These are phyloP conservation scores for Epinotia bilunana DNA, from an alignment of 2,888 invertebrate species.

Conservation along the genomic window DNA sequence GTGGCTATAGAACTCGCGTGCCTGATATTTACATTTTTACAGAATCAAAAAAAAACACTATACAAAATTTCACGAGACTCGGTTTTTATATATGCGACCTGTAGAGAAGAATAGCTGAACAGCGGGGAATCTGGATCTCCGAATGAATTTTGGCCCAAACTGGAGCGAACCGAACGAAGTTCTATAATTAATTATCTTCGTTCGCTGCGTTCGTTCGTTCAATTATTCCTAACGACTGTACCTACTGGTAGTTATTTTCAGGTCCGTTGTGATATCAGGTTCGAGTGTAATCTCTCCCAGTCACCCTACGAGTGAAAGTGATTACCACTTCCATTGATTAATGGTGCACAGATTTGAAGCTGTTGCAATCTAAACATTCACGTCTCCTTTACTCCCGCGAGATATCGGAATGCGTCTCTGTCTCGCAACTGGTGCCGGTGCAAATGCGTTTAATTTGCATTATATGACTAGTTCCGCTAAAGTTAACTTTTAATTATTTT, in stretches of 20 bases:
- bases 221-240: too few species aligned
- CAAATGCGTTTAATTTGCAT: conserved; percentile 32
- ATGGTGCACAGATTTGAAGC: background rate
- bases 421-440: conserved; percentile 11
- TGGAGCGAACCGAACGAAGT: too few species aligned
- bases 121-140: too few species aligned
- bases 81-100: too few species aligned
- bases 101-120: too few species aligned
- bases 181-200: too few species aligned
- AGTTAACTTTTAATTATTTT: conserved; percentile 29
- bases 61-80: too few species aligned
- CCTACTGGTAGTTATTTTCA: background rate
- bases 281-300: background rate
- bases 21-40: too few species aligned
- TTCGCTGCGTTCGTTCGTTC: too few species aligned
- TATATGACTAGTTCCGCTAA: background rate
- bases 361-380: background rate
- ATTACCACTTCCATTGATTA: conserved; percentile 9
- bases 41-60: too few species aligned
- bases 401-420: background rate
- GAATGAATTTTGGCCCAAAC: too few species aligned
- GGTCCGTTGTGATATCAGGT: background rate
- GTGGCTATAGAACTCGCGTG: too few species aligned
- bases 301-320: conserved; percentile 6
- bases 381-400: background rate